Base-by-base conservation (phyloP, 2,797 vertebrate species). In the Enteromius treurensis region DNA sequence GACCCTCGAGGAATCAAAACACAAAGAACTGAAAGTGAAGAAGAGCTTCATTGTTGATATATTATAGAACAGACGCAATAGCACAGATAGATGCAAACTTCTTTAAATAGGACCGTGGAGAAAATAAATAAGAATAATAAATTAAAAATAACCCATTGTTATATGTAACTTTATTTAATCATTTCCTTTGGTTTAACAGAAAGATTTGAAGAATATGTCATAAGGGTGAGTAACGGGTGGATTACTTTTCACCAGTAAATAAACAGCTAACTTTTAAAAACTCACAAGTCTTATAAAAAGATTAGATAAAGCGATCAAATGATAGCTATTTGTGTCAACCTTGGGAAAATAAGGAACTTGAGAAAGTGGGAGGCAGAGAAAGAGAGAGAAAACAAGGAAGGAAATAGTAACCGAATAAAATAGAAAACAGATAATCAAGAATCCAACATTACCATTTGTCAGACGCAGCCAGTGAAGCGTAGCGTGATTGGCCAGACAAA, bases 401-500 rank as follows among this genome's bases (percentile, higher is more conserved):
- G 29, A 19, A 65, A 42, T 37, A 40, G 26, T 29, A 81, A 49
- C 21, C 23, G 26, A 55, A 45, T 10, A 14, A 80, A 51, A 80
- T 21, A 64, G 51, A 29, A 58, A 62, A 80, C 45, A 78, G 60
- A 81, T 65, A 83, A 88, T 67, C 68, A 80, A 83, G 60, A 77
- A 23, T 47, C 53, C 79, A 85, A 85, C 71, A 67, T 86, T 86
- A 87, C 80, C 81, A 85, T 85, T 37, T 58, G 17, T 42, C 47
- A 85, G 65, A 65, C 7, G 40, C 71, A 73, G 73, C 29, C 85
- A 58, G 65, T 70, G 71, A 70, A 74, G 65, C 5, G 21, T 32
- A 55, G n/a, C 23, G 26, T 21, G 82, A 84, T 40, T 84, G 81
- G 79, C 69, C 77, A 90, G 86, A 87, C 47, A 91, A 89, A 88